Evolutionary conservation across 1,140 invertebrate species (phyloP), one percentile per base, ranked within the genome.

Genomic region (Streblospio benedicti): DNA sequence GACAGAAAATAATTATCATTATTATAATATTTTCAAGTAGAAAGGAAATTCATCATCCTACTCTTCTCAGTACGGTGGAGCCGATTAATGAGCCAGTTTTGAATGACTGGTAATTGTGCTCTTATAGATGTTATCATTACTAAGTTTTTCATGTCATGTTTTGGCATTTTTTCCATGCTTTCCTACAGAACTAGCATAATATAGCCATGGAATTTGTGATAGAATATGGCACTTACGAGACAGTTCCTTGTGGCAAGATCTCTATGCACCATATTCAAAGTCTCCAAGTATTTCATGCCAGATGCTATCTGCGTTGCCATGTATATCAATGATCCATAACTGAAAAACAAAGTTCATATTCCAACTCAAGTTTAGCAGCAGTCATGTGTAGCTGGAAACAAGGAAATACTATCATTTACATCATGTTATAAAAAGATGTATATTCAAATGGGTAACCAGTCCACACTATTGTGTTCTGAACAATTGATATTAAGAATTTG

Each of bases 281-380:
- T 84, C 76, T 90, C 87, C 72, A 91, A 80, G 76, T 89, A 89
- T 74, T 89, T 89, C 90, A 93, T 93, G 27, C 89, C 90, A 18
- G 86, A 87, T 1, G 90, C 86, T 65, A 93, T 87, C 77, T 92
- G 89, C 43, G 86, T 83, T 18, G 87, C 86, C 74, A 91, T 86
- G 76, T 88, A 89, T 60, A 91, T 82, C 63, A 89, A 81, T 75
- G 84, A 86, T 53, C 84, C 86, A 72, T 87, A 87, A 74, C 89
- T 90, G 77, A 38, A 81, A n/a, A 52, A 30, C 35, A 38, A 9
- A 38, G 9, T 9, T n/a, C n/a, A n/a, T n/a, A n/a, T n/a, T n/a
- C n/a, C n/a, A n/a, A 38, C 35, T 9, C 35, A 38, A 9, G n/a
- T 9, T 38, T 9, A 38, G n/a, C 35, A 38, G 9, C 9, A 9